Percentiles rank a stretch among this genome's conserved stretches.
phyloP scores from a whole-genome alignment of 2,113 vertebrate species.

The Megaleporinus macrocephalus region DNA sequence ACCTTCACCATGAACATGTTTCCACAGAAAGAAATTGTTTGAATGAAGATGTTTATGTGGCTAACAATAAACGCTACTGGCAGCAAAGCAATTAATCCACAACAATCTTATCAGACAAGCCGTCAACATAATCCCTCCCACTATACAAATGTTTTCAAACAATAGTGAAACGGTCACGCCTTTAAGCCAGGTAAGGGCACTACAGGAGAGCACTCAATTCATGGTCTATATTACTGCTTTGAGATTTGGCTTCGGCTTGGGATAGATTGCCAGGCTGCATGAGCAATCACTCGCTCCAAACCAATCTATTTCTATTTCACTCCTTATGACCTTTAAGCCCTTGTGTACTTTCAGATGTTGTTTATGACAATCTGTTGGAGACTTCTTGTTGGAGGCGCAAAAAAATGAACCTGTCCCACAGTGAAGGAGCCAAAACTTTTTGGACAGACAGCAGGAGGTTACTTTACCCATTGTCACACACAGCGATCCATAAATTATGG shows the following conservation, averaged over 20 bases:
- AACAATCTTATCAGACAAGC: neutral
- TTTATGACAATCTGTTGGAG: neutral
- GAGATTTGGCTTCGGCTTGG: neutral
- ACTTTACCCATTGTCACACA: neutral
- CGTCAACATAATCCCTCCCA: neutral
- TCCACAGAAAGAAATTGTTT: neutral
- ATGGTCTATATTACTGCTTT: neutral
- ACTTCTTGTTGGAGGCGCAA: neutral
- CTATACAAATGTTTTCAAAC: neutral
- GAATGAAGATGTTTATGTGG: neutral
- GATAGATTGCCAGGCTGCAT: neutral
- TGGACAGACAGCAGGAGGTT: neutral
- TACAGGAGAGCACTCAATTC: neutral
- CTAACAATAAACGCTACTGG: neutral
- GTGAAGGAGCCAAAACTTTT: neutral
- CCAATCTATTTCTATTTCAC: constrained; percentile 9
- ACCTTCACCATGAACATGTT: neutral
- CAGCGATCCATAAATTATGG: neutral
- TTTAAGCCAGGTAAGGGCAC: neutral
- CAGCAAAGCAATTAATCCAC: neutral
- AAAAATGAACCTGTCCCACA: neutral
- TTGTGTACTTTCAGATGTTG: constrained; percentile 1
- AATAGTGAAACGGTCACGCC: neutral
- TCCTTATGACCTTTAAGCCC: neutral
- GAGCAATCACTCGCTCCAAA: neutral